Evolutionary conservation across 2,888 invertebrate species (phyloP), one percentile per base, ranked within the genome.

Genomic region (Mimachlamys varia): DNA sequence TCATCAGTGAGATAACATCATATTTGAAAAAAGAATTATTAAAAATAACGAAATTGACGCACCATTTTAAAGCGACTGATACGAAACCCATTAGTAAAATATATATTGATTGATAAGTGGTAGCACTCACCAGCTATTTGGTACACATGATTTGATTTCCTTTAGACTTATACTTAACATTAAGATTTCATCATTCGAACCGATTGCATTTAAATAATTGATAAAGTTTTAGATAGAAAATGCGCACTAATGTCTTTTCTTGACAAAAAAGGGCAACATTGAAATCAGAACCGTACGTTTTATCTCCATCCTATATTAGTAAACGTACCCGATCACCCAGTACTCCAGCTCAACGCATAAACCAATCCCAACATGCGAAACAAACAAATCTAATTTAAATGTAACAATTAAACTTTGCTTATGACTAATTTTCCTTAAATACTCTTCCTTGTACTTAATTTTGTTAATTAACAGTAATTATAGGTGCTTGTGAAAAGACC

Each of bases 201-300:
- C 2, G 33, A 76, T 76, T 76, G 76, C 76, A 33, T 76, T 76
- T 76, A 33, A 76, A 76, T 76, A 76, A 76, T 76, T 76, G 76
- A 76, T 33, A 10, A 27, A 33, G 33, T 33, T 76, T 76, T 15
- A 27, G 33, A 33, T 27, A 76, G 33, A 27, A 33, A 19, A 13
- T 33, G 1, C 76, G 33, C 76, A 76, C 7, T 0, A 62, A 22
- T 4, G 7, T 10, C 7, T n/a, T n/a, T 22, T 62, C 4, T 62
- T 22, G 22, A 22, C n/a, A n/a, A 33, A 76, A 33, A 33, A 76
- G 0, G 76, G 27, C 76, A 76, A 22, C 76, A 33, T 33, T 33
- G 12, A 76, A 58, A 58, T 4, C n/a, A n/a, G 1, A 76, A 33
- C 12, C 10, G 27, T 62, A n/a, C 62, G 3, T 22, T 62, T 62